A percentile compares a stretch with the other conserved stretches of the same genome.
These are phyloP conservation scores for Drosophila repleta DNA, from an alignment of 1,140 invertebrate species.

Conservation along the genomic window DNA sequence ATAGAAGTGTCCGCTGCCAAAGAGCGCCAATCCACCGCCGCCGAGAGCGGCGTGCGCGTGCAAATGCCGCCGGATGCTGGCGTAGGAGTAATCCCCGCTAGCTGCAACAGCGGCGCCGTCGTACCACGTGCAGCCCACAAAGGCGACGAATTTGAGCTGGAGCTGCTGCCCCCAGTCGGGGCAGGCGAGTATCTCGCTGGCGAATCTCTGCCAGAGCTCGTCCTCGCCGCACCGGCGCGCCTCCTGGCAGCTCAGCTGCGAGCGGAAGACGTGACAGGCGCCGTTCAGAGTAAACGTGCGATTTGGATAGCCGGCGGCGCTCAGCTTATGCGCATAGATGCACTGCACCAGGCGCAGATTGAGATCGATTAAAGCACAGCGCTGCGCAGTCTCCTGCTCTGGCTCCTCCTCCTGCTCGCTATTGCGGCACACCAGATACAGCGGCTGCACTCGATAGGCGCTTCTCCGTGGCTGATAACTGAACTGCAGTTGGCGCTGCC, in stretches of 20 bases:
- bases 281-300: constrained; percentile 91
- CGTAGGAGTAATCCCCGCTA: constrained; percentile 87
- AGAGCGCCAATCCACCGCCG: constrained; percentile 94
- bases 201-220: constrained; percentile 94
- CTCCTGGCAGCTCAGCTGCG: constrained; percentile 88
- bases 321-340: constrained; percentile 94
- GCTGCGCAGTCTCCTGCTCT: constrained; percentile 23
- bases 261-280: constrained; percentile 89
- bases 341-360: constrained; percentile 93
- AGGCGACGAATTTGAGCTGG: constrained; percentile 92
- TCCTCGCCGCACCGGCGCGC: constrained; percentile 90
- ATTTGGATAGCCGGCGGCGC: constrained; percentile 90
- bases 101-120: constrained; percentile 85
- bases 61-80: constrained; percentile 89
- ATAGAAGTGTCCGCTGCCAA: constrained; percentile 95
- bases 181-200: constrained; percentile 90
- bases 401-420: constrained; percentile 85
- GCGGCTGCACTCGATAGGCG: constrained; percentile 86
- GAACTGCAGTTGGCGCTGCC: constrained; percentile 40
- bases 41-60: constrained; percentile 95
- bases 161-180: constrained; percentile 85
- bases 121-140: constrained; percentile 94
- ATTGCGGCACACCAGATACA: constrained; percentile 91
- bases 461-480: constrained; percentile 47
- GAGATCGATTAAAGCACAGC: constrained; percentile 89